These are phyloP conservation scores for Acipenser transmontanus DNA, from an alignment of 2,797 vertebrate genomes.

Conservation along the genomic window DNA sequence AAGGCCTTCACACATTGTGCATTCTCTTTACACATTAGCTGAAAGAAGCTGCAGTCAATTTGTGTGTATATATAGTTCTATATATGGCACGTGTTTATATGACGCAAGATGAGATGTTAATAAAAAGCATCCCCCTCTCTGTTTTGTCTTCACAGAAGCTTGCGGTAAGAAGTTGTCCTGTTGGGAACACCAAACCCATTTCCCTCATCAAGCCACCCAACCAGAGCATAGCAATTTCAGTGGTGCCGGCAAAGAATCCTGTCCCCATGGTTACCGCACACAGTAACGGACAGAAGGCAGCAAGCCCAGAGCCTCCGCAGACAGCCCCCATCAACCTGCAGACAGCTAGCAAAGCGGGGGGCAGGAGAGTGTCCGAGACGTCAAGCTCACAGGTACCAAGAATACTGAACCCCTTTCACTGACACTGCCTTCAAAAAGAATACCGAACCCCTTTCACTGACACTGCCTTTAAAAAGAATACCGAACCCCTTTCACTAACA, in stretches of 20 bases:
- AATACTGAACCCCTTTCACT: no score
- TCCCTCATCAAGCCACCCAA: conserved; percentile 61
- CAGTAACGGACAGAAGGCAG: conserved; percentile 67
- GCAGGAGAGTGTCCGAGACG: conserved; percentile 51
- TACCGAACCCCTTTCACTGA: no score
- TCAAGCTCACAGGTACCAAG: conserved; percentile 57
- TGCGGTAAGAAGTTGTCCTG: conserved; percentile 70
- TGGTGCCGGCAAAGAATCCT: conserved; percentile 67
- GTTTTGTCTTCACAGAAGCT: conserved; percentile 56
- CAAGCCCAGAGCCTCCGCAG: conserved; percentile 57
- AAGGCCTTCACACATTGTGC: no score
- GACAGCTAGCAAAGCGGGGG: conserved; percentile 44
- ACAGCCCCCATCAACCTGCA: conserved; percentile 67
- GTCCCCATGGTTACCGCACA: conserved; percentile 78
- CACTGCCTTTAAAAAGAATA: no score
- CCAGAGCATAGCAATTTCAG: conserved; percentile 65
- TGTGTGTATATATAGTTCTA: no score
- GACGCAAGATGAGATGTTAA: no score
- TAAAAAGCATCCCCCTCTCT: not conserved
- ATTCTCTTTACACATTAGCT: no score
- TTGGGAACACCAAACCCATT: conserved; percentile 60
- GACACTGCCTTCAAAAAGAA: no score
- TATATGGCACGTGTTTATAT: no score
- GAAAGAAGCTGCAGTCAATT: no score
- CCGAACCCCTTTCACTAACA: no score